Conservation (phyloP, 2,113 vertebrate species). For the Anoplopoma fimbria region DNA sequence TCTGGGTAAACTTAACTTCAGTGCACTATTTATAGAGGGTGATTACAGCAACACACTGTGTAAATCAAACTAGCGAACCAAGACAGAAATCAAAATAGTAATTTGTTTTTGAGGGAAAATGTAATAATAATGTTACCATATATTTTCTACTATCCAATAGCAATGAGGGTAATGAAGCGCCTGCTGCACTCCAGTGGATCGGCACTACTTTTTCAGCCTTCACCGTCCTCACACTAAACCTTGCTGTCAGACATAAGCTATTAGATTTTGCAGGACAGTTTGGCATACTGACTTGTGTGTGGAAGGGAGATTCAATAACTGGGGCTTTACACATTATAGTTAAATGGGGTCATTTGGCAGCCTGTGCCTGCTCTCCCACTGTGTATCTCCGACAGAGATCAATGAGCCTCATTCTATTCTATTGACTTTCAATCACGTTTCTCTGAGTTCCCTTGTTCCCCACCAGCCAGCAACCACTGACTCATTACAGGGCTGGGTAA, state of each 20-base stretch:
- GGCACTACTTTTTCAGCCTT: conserved; percentile 13
- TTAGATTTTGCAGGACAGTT: conserved; percentile 52
- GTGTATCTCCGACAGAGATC: conserved; percentile 63
- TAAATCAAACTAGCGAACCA: conserved; percentile 48
- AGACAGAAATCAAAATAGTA: conserved; percentile 34
- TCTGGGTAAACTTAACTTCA: conserved; percentile 41
- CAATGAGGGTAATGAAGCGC: conserved; percentile 30
- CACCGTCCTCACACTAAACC: conserved; percentile 28
- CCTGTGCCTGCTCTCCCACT: conserved; percentile 37
- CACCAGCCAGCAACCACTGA: conserved; percentile 50
- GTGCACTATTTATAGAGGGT: conserved; percentile 30
- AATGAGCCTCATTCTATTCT: conserved; percentile 70
- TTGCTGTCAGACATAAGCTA: conserved; percentile 42
- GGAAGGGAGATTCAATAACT: conserved; percentile 53
- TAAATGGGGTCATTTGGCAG: conserved; percentile 75
- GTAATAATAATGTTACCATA: conserved; percentile 43
- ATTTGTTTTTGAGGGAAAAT: conserved; percentile 52
- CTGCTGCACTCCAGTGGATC: conserved; percentile 16
- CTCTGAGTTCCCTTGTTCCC: conserved; percentile 49
- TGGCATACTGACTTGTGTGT: conserved; percentile 34
- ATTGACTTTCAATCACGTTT: conserved; percentile 78
- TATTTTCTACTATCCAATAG: conserved; percentile 36
- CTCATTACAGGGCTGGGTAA: conserved; percentile 60
- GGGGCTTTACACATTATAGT: conserved; percentile 65
- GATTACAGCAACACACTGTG: conserved; percentile 43